These are phyloP conservation scores for Chondrilla cf. caribensis DNA, from an alignment of 37 sponge, comb jelly and placozoan species.

Conservation along the genomic window DNA sequence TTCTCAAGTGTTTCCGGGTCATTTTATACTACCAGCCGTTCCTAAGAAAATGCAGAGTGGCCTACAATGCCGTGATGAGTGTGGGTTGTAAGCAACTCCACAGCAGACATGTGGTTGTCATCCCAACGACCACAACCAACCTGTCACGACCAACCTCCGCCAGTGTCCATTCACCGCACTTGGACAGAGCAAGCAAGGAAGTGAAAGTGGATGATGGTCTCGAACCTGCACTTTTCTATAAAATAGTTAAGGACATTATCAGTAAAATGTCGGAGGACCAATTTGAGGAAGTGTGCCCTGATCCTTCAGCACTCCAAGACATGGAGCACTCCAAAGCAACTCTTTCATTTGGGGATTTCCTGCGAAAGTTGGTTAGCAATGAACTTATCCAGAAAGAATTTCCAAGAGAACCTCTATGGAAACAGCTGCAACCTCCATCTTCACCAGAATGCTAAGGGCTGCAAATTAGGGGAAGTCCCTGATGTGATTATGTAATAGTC, in stretches of 20 bases:
- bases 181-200: not conserved
- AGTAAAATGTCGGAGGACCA: not conserved
- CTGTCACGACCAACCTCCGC: not conserved
- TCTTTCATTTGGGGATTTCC: not conserved
- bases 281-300: conserved; percentile 1
- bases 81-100: conserved; percentile 16
- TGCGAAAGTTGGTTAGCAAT: not conserved
- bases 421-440: not conserved
- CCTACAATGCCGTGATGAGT: conserved; percentile 4
- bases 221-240: not conserved
- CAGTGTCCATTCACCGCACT: not conserved
- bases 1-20: conserved; percentile 75
- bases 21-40: conserved; percentile 75
- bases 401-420: not conserved
- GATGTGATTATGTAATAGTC: not conserved
- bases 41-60: conserved; percentile 43
- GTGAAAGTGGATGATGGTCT: not conserved
- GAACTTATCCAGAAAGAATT: not conserved
- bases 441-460: not conserved
- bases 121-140: not conserved
- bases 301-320: not conserved
- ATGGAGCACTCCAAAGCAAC: not conserved
- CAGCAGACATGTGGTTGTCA: conserved; percentile 16
- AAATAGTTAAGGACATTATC: not conserved
- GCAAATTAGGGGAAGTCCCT: not conserved